Evolutionary conservation across 1,140 invertebrate genomes (phyloP), one percentile per base, ranked within the genome.

Genomic region (Physella acuta): DNA sequence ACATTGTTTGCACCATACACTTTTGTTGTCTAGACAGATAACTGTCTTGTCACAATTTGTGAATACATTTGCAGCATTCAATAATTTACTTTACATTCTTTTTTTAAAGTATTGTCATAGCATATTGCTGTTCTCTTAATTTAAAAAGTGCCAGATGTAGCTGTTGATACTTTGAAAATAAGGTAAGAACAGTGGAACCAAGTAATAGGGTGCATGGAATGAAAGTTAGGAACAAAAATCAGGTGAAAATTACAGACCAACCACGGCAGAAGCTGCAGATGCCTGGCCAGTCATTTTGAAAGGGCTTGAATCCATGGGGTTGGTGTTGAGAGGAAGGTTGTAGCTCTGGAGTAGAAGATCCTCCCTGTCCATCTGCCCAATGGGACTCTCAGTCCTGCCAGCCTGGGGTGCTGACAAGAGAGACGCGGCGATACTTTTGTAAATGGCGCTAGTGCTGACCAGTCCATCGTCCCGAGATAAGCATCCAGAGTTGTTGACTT

Each of bases 381-480:
- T 31, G 24, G 56, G 39, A 16, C 28, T 68, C 14, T 60, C 34
- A 3, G 37, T 2, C 24, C 34, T 31, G 56, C 28, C 30, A 17
- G n/a, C 51, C 24, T 58, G 37, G 2, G 66, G 66, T 0, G 55
- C 37, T 1, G 66, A 68, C 52, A 68, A 31, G 2, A 68, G 56
- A 44, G 66, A 59, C 2, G 56, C 66, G n/a, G 66, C 56, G 20
- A 68, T 68, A 30, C 56, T 68, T n/a, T 68, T 37, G 56, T 68
- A 68, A n/a, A 66, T 56, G 14, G 31, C 30, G 64, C 70, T 70
- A 39, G 65, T 71, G 36, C 56, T 71, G 67, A 51, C 71, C 58
- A 69, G 20, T 11, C 51, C 37, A 28, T 66, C 63, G 2, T 31
- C 30, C 31, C 17, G 49, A 5, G 49, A 11, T 31, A 26, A 49